A percentile compares a stretch with the other conserved stretches of the same genome.
These are phyloP conservation scores for Tethya wilhelma DNA, from an alignment of 37 sponge, comb jelly and placozoan species.

Conservation along the genomic window DNA sequence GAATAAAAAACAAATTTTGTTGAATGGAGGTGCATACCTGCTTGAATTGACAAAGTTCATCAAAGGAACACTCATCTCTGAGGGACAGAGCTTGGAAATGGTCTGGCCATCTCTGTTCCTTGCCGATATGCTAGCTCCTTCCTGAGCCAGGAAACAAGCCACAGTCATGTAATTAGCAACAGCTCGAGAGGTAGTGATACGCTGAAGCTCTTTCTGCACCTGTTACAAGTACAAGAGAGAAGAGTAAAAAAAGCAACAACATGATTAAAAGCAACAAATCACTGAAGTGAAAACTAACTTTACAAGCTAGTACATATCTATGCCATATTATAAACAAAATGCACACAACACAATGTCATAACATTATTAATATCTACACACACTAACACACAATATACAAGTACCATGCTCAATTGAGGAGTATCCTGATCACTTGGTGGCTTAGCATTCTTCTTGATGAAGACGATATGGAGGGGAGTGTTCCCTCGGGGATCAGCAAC, in stretches of 20 bases:
- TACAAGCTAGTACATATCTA: background rate
- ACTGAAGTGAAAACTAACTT: background rate
- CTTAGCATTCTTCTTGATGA: slow-evolving; percentile 18
- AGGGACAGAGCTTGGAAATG: slow-evolving; percentile 39
- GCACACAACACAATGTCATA: background rate
- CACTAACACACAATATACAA: background rate
- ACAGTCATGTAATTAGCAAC: slow-evolving; percentile 11
- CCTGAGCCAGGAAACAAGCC: slow-evolving; percentile 73
- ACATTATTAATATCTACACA: no score
- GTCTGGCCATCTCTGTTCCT: slow-evolving; percentile 61
- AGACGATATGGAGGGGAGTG: slow-evolving; percentile 61
- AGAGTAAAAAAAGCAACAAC: no score
- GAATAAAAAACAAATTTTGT: no score
- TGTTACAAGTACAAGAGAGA: background rate
- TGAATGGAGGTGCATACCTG: no score
- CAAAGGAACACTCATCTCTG: slow-evolving; percentile 7
- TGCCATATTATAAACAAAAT: background rate
- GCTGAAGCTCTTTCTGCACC: background rate
- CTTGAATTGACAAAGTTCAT: slow-evolving; percentile 18
- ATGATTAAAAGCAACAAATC: no score
- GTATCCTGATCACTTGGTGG: background rate
- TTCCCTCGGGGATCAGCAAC: slow-evolving; percentile 35
- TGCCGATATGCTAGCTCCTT: slow-evolving; percentile 55
- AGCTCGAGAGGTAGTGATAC: background rate
- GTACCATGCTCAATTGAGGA: slow-evolving; percentile 20